phyloP scores from a whole-genome alignment of 2,113 vertebrate species.

The Calyptommatus sinebrachiatus region DNA sequence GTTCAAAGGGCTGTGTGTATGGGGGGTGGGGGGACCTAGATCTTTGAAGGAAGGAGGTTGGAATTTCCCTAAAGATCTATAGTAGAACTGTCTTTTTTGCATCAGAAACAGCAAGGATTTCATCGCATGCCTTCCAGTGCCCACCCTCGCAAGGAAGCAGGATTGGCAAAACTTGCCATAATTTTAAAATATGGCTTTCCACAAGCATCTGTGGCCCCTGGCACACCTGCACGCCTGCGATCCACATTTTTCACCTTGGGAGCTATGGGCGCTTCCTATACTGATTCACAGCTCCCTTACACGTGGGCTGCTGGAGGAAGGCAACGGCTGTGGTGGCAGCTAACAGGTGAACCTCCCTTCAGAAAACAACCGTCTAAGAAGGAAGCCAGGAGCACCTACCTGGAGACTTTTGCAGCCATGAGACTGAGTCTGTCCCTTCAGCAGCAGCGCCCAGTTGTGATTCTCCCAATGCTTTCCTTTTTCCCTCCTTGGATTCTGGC shows the following conservation, averaged over 20 bases:
- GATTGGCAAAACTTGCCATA: neutral
- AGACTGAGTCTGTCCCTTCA: neutral
- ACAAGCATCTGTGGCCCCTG: no score
- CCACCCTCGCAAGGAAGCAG: neutral
- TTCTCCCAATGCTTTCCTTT: neutral
- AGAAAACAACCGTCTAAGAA: neutral
- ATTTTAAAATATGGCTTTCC: neutral
- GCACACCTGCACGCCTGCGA: neutral
- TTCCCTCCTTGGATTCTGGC: neutral
- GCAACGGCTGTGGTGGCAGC: neutral
- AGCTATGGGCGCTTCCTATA: neutral
- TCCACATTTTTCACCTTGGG: neutral
- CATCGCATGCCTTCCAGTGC: neutral
- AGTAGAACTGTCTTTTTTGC: neutral
- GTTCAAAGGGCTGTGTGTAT: no score
- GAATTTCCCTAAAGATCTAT: neutral
- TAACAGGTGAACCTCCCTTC: constrained; percentile 11
- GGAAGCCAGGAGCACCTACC: constrained; percentile 1
- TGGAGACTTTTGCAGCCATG: constrained; percentile 28
- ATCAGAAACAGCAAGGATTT: neutral
- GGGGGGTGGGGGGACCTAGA: neutral
- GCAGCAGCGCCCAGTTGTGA: neutral
- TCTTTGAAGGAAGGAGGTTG: neutral
- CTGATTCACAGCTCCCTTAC: neutral
- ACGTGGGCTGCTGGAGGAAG: neutral